Conservation (phyloP, 2,888 invertebrate genomes). For the Eupithecia dodoneata region DNA sequence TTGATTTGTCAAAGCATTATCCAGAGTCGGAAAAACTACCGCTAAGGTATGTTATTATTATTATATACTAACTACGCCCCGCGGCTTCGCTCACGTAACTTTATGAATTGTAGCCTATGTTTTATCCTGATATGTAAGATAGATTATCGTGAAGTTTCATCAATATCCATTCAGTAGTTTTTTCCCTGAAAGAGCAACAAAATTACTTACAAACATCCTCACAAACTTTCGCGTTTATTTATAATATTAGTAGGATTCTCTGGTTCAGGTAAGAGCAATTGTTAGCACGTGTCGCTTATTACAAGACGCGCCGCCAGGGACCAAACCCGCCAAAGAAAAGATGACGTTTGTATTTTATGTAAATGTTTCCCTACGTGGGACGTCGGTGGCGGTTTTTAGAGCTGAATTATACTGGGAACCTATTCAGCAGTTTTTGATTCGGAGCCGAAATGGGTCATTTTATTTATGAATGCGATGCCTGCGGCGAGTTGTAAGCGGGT, state of each 20-base stretch:
- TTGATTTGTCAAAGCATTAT: conserved; percentile 33
- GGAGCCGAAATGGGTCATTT: conserved; percentile 47
- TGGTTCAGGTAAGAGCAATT: conserved; percentile 53
- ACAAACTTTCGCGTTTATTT: no score
- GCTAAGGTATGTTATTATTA: conserved; percentile 38
- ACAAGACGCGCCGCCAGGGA: conserved; percentile 43
- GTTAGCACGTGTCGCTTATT: conserved; percentile 59
- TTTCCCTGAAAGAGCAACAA: no score
- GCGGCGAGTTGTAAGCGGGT: conserved; percentile 38
- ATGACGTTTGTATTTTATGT: conserved; percentile 49
- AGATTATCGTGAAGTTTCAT: no score
- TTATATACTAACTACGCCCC: no score
- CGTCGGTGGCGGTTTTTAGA: conserved; percentile 46
- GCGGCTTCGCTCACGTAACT: no score
- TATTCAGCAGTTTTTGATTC: conserved; percentile 50
- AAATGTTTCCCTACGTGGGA: conserved; percentile 46
- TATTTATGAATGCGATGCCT: conserved; percentile 47
- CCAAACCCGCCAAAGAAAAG: conserved; percentile 45
- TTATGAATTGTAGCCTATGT: no score
- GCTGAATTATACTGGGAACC: conserved; percentile 47
- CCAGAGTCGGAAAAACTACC: conserved; percentile 41
- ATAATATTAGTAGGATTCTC: no score
- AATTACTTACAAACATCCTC: no score
- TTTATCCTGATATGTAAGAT: no score
- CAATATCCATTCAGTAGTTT: no score